Conservation (phyloP, 2,113 vertebrate species). For the Cygnus buccinator region DNA sequence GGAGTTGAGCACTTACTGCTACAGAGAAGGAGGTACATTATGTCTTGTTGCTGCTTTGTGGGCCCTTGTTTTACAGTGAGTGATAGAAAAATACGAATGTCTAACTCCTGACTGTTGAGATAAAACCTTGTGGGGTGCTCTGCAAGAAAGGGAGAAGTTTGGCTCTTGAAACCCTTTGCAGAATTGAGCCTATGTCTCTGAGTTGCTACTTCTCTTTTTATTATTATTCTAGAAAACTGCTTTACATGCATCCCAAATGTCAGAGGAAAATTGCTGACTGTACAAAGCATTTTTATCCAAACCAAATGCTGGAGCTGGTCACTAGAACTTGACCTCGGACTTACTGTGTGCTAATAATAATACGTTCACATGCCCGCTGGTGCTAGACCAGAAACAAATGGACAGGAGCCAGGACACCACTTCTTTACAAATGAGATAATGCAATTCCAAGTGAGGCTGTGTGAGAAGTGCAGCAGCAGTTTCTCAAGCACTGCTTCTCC, state of each 20-base stretch:
- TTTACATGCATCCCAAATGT: not conserved
- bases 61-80: not conserved
- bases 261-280: not conserved
- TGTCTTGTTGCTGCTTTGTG: not conserved
- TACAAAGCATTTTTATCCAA: not conserved
- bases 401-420: not conserved
- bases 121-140: not conserved
- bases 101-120: not conserved
- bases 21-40: not conserved
- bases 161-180: not conserved
- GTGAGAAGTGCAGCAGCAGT: not conserved
- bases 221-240: not conserved
- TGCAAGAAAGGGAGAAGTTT: not conserved
- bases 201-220: not conserved
- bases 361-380: not conserved
- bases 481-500: not conserved
- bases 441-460: not conserved
- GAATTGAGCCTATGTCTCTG: not conserved
- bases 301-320: not conserved
- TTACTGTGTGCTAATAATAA: not conserved
- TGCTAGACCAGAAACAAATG: not conserved
- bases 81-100: fast-evolving
- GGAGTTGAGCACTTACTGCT: not conserved
- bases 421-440: not conserved
- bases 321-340: not conserved